Base-by-base conservation (phyloP, 2,797 vertebrate species). In the Helostoma temminkii region DNA sequence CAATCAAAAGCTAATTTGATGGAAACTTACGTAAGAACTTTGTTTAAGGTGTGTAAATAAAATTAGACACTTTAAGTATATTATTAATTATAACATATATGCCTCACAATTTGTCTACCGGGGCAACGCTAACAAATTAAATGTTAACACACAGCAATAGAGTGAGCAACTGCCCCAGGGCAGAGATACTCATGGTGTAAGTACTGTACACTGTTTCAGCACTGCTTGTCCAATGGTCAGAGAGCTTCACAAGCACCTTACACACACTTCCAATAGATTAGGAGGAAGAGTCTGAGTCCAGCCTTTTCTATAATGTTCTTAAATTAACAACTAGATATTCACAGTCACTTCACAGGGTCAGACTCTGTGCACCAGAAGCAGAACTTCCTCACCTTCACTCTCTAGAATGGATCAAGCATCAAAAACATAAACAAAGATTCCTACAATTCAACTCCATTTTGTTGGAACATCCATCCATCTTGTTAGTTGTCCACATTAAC, bases 171-270 rank as follows among this genome's bases (percentile, higher is more conserved):
- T 16, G 37, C 37, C 37, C 15, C 6, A 7, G 36, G 4, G 12
- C 12, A 14, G 1, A 15, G 37, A 41, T 18, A 6, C 37, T 41
- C 6, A 18, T 18, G 37, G 15, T 3, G 34, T 10, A 36, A 14
- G 34, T 36, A 12, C 11, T 41, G 37, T 41, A 8, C 7, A n/a
- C 16, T 42, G 18, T 6, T 9, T 36, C 14, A 36, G 34, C 12
- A 36, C 39, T 5, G 39, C 18, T 42, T 1, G 39, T 42, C 5
- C 16, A 14, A 39, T 37, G 36, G 36, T 39, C 15, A 16, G 11
- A 37, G n/a, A n/a, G n/a, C n/a, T 4, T 0, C 2, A 3, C 37
- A n/a, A n/a, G n/a, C n/a, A n/a, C 15, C 2, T 2, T 8, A 2
- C 11, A 36, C 34, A 36, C 10, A 9, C 12, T 36, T 12, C 9